Base-by-base conservation (phyloP, 2,113 vertebrate genomes). In the Psilopsiagon aurifrons region DNA sequence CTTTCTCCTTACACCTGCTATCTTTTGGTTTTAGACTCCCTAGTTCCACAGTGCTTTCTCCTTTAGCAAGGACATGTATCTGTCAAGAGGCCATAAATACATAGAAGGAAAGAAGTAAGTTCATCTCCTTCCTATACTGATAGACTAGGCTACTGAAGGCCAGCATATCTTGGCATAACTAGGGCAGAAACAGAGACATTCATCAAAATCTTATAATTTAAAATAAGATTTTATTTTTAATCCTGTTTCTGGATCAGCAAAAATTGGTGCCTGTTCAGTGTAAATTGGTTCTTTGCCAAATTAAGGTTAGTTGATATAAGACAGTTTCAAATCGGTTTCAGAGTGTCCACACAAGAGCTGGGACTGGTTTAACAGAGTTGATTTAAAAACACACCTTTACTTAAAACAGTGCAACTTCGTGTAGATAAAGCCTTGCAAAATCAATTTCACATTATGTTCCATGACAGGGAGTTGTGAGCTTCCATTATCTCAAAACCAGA, bases 331-430 rank as follows among this genome's bases (percentile, higher is more conserved):
- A 97, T 95, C 11, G 0, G 95, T 96, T 96, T 81, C 35, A 41
- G 83, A 92, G 47, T 88, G 92, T 96, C 90, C 74, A 84, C 88
- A 52, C 66, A 78, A 83, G 51, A 90, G 80, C 73, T 90, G 79
- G 69, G 80, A 90, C 90, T 95, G 86, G 68, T 96, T 96, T 96
- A 97, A 71, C 80, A 71, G 33, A 49, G 92, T 96, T 81, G 95
- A 96, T 96, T 94, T 92, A 4, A 83, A 94, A 93, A 64, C 90
- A 93, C 92, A 95, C 94, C 92, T 95, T 94, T 90, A 96, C 96
- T 96, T 96, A 93, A 97, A 92, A 57, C 66, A 68, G 51, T 88
- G 68, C 62, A 81, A 77, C 88, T 88, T 83, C 8, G 76, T 70
- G 79, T 90, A 93, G 95, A 88, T 93, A 90, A 83, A 96, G 80